These are phyloP conservation scores for Dendrocopos noguchii DNA, from an alignment of 2,113 vertebrate genomes.

Conservation along the genomic window DNA sequence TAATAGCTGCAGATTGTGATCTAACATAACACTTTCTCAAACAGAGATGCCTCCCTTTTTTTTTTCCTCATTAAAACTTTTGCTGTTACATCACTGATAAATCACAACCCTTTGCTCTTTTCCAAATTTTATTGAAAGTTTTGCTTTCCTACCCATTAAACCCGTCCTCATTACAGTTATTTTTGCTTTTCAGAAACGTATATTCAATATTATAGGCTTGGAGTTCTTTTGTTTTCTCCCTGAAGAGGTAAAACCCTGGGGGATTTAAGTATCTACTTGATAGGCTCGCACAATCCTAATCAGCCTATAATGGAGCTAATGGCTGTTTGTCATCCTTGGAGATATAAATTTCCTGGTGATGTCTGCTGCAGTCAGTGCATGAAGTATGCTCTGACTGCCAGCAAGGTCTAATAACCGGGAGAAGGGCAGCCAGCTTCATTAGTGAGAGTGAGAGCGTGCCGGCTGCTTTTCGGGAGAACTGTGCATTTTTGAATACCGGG, in stretches of 20 bases:
- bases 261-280: constrained; percentile 80
- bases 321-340: constrained; percentile 87
- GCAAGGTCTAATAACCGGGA: constrained; percentile 77
- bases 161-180: constrained; percentile 3
- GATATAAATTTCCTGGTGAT: constrained; percentile 85
- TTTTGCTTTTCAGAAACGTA: constrained; percentile 47
- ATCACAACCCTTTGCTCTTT: constrained; percentile 27
- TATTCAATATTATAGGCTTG: constrained; percentile 47
- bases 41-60: background rate
- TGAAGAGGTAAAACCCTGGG: constrained; percentile 74
- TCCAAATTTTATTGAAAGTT: constrained; percentile 25
- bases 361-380: constrained; percentile 82
- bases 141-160: constrained; percentile 40
- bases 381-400: constrained; percentile 77
- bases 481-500: constrained; percentile 50
- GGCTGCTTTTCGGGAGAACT: constrained; percentile 63
- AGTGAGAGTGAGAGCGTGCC: constrained; percentile 10
- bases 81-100: constrained; percentile 29
- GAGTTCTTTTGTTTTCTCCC: constrained; percentile 64
- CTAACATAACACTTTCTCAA: constrained; percentile 4
- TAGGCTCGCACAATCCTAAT: constrained; percentile 82
- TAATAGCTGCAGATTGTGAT: constrained; percentile 10
- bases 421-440: constrained; percentile 76
- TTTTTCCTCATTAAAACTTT: constrained; percentile 47
- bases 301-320: constrained; percentile 87